Percentiles rank a stretch among this genome's conserved stretches.
phyloP scores from a whole-genome alignment of 2,888 invertebrate species.

The Marasmarcha lunaedactyla region DNA sequence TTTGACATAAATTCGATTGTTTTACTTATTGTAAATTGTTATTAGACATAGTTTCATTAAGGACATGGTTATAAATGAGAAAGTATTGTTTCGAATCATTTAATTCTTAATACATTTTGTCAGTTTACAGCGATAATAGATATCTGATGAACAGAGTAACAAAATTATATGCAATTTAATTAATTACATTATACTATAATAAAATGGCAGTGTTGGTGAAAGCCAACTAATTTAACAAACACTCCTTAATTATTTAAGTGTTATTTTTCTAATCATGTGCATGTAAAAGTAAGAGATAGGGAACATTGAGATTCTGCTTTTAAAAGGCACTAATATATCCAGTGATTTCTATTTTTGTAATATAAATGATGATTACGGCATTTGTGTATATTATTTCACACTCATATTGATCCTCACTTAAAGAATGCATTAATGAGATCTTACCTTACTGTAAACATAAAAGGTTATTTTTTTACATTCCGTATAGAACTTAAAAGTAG shows the following conservation, averaged over 20 bases:
- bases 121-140: no score
- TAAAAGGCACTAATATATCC: conserved; percentile 23
- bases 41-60: no score
- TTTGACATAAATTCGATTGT: no score
- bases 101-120: no score
- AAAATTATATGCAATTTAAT: not conserved
- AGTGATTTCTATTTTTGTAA: conserved; percentile 63
- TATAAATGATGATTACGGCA: conserved; percentile 36
- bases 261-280: conserved; percentile 41
- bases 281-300: conserved; percentile 22
- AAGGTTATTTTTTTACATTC: conserved; percentile 10
- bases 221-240: no score
- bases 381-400: conserved; percentile 16
- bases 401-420: conserved; percentile 5
- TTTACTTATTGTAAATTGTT: no score
- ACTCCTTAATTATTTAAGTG: conserved; percentile 6
- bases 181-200: conserved; percentile 17
- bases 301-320: conserved; percentile 5
- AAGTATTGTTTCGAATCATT: no score
- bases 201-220: conserved; percentile 16
- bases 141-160: no score
- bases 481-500: conserved; percentile 16
- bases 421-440: conserved; percentile 24
- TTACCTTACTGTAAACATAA: conserved; percentile 16
- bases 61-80: no score